A percentile compares a stretch with the other conserved stretches of the same genome.
These are phyloP conservation scores for Bostrychus sinensis DNA, from an alignment of 2,113 vertebrate species.

Conservation along the genomic window DNA sequence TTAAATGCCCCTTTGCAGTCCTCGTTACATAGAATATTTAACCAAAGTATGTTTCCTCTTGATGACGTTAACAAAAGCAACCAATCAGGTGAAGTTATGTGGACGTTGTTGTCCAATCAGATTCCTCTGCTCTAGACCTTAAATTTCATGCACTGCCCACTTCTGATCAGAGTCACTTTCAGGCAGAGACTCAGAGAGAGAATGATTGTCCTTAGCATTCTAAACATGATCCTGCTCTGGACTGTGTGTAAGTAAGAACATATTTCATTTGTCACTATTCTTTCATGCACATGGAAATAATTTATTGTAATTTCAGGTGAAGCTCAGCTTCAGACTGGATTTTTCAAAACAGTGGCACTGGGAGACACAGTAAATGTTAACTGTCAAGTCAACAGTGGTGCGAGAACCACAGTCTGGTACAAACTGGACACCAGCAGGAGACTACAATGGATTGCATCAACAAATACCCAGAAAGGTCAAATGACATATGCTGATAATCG, in stretches of 20 bases:
- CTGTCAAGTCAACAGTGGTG: background rate
- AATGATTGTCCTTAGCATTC: background rate
- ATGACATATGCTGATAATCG: background rate
- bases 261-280: too few species aligned
- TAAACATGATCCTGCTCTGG: background rate
- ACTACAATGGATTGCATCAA: background rate
- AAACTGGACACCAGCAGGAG: constrained; percentile 9
- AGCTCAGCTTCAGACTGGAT: constrained; percentile 7
- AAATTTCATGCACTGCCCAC: background rate
- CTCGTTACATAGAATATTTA: constrained; percentile 7
- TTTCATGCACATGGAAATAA: too few species aligned
- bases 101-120: background rate
- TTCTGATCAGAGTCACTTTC: background rate
- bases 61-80: background rate
- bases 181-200: background rate
- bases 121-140: background rate
- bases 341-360: background rate
- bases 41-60: too few species aligned
- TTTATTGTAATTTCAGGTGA: constrained; percentile 2
- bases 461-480: background rate
- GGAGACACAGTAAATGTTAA: background rate
- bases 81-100: background rate
- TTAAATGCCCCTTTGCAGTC: too few species aligned
- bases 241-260: background rate
- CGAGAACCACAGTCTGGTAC: constrained; percentile 13